These are phyloP conservation scores for Diceros bicornis DNA, from an alignment of 2,797 vertebrate genomes.

Conservation along the genomic window DNA sequence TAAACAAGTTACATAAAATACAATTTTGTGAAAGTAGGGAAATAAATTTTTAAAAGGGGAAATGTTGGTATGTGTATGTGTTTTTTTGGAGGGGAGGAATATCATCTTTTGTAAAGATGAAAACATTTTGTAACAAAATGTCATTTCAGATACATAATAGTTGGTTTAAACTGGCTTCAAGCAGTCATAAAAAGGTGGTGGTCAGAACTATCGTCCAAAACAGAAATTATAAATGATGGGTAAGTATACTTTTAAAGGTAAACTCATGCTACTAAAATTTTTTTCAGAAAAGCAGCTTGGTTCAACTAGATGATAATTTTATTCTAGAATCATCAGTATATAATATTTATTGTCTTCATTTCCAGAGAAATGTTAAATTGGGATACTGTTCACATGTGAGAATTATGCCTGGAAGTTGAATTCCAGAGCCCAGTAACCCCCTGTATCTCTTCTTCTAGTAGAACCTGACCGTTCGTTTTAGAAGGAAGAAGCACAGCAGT, in stretches of 20 bases:
- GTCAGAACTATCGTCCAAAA: constrained; percentile 92
- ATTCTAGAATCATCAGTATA: neutral
- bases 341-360: constrained; percentile 64
- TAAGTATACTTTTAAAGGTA: constrained; percentile 87
- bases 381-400: constrained; percentile 60
- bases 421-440: neutral
- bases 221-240: constrained; percentile 92
- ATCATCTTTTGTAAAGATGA: constrained; percentile 53
- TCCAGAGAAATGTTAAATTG: constrained; percentile 54
- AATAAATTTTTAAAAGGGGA: neutral
- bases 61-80: neutral
- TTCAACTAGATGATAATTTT: constrained; percentile 46
- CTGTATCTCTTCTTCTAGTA: constrained; percentile 1
- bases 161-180: constrained; percentile 95
- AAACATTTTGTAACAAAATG: constrained; percentile 76
- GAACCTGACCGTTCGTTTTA: neutral
- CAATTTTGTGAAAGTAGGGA: constrained; percentile 51
- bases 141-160: constrained; percentile 93
- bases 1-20: constrained; percentile 41
- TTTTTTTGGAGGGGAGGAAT: neutral
- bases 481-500: neutral
- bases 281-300: neutral
- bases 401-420: constrained; percentile 45
- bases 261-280: constrained; percentile 47
- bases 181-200: constrained; percentile 96